A percentile compares a stretch with the other conserved stretches of the same genome.
These are phyloP conservation scores for Pluvianellus socialis DNA, from an alignment of 2,113 vertebrate species.

Conservation along the genomic window DNA sequence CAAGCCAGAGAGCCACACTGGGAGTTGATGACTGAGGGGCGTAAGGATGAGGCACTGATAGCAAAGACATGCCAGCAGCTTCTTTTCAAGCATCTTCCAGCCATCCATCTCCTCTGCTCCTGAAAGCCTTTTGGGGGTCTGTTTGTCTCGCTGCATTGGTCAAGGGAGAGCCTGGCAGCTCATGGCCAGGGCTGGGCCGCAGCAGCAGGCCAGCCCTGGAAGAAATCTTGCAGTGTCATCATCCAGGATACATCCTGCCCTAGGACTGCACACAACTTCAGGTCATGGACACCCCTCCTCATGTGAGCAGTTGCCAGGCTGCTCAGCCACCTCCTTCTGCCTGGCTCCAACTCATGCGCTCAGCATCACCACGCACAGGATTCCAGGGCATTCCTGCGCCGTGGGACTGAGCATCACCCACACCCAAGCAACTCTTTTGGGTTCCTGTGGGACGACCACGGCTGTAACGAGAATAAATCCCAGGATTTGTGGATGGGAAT, in stretches of 20 bases:
- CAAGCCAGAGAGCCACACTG: rapidly evolving
- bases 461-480: neutral
- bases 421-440: neutral
- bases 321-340: neutral
- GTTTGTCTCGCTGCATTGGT: rapidly evolving
- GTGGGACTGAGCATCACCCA: neutral
- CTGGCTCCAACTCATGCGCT: rapidly evolving
- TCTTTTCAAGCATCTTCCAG: neutral
- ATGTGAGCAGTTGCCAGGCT: rapidly evolving
- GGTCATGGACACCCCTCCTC: neutral
- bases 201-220: neutral
- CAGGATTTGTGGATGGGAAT: neutral
- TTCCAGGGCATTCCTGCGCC: neutral
- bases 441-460: neutral
- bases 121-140: neutral
- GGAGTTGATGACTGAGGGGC: neutral
- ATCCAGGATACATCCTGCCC: neutral
- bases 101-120: neutral
- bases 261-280: neutral
- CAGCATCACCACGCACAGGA: neutral
- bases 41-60: neutral
- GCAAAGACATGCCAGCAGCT: neutral
- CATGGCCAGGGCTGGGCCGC: neutral
- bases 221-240: constrained; percentile 53
- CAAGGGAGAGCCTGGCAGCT: neutral